Evolutionary conservation across 1,140 invertebrate genomes (phyloP), one percentile per base, ranked within the genome.

Genomic region (Probaryconus sp.): DNA sequence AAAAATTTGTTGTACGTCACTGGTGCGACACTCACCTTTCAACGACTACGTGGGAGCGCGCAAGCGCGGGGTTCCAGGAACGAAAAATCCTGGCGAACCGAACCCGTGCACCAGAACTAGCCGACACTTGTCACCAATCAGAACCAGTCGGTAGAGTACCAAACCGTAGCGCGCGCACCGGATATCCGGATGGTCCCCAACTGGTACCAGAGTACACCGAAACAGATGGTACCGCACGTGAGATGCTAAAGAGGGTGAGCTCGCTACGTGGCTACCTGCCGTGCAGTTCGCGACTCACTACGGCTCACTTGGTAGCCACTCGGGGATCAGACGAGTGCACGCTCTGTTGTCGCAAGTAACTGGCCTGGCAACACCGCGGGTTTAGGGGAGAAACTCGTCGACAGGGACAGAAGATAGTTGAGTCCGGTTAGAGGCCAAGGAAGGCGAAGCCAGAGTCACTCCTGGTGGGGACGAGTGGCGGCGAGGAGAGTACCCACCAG

Each of bases 251-350:
- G 9, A 21, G 24, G 30, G 21, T 21, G 18, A 21, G 3, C 2
- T 38, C 43, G 43, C 18, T 17, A 20, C 11, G 43, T 33, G 4
- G n/a, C 9, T 24, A 30, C 14, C n/a, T 28, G 53, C 21, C 33
- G 53, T 45, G 26, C 35, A 20, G 45, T 42, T 31, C 45, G 43
- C 31, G 16, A 40, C 35, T 13, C 37, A 40, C 45, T 48, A 31
- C 43, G n/a, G 38, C 13, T 24, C 24, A 6, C 21, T 45, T 51
- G 35, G 50, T 28, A 40, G 48, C 47, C n/a, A 10, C 17, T 51
- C 47, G 47, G 17, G 18, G 30, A 37, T 35, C 30, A 13, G 17
- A 33, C 20, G 17, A 61, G 18, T 50, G 58, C 38, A 38, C 11
- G 33, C 43, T 42, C 24, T 31, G 28, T 40, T 50, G 47, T 40